These are phyloP conservation scores for Anastrepha ludens DNA, from an alignment of 1,140 invertebrate genomes.

Conservation along the genomic window DNA sequence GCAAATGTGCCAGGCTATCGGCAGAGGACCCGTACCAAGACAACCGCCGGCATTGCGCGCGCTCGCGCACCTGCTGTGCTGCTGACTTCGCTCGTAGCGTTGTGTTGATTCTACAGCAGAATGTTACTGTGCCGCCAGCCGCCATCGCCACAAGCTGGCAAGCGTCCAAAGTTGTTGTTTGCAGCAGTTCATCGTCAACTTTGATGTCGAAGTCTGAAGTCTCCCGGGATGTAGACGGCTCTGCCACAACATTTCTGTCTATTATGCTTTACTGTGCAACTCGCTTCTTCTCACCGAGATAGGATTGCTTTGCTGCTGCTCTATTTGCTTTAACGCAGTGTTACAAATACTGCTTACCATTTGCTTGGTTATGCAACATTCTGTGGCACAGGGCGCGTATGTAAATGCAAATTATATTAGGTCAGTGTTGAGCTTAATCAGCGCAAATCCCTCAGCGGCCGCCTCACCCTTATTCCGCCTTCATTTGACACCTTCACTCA, in stretches of 20 bases:
- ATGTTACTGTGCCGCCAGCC: background rate
- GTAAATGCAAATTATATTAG: constrained; percentile 47
- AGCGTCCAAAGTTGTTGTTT: background rate
- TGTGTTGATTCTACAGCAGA: background rate
- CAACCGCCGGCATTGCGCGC: background rate
- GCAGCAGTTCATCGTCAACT: background rate
- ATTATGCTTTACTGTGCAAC: background rate
- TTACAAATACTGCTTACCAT: constrained; percentile 14
- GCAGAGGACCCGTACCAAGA: background rate
- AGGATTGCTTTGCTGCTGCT: background rate
- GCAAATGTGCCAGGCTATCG: background rate
- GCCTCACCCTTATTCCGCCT: background rate
- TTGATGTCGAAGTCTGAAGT: background rate
- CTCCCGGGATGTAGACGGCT: background rate
- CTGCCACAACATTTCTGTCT: background rate
- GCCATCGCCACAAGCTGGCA: background rate
- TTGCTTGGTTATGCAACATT: background rate
- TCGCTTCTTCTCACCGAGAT: background rate
- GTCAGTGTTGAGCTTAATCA: constrained; percentile 50
- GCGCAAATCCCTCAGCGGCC: constrained; percentile 26
- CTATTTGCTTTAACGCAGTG: background rate
- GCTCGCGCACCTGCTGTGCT: background rate
- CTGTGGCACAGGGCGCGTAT: background rate
- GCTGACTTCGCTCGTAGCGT: background rate
- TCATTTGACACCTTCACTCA: background rate